Evolutionary conservation across 2,888 invertebrate genomes (phyloP).

Genomic region (Hetaerina titia): DNA sequence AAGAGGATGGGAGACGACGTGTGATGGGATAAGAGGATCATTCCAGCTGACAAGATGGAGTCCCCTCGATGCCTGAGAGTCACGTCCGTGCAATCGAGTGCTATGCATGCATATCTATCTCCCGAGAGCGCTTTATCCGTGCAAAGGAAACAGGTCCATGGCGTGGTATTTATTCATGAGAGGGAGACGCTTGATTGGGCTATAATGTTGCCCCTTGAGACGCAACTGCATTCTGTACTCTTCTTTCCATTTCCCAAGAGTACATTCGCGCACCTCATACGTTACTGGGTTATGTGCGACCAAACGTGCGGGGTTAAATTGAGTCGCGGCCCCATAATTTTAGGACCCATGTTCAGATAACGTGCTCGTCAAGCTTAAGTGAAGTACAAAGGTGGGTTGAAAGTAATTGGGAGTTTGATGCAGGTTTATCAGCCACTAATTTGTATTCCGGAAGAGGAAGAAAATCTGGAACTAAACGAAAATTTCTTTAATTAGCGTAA

Average conservation of each 20-base stretch:
- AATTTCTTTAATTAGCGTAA: too few relatives aligned
- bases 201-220: neutral
- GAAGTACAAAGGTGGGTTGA: neutral
- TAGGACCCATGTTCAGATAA: too few relatives aligned
- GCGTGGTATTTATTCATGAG: neutral
- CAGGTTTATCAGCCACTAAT: too few relatives aligned
- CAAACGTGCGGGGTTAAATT: neutral
- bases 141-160: neutral
- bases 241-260: neutral
- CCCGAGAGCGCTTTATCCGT: neutral
- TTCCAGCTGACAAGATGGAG: neutral
- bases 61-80: neutral
- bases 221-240: neutral
- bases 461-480: too few relatives aligned
- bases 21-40: neutral
- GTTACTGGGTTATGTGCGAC: neutral
- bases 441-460: too few relatives aligned
- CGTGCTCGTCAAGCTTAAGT: neutral
- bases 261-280: neutral
- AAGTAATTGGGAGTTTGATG: too few relatives aligned
- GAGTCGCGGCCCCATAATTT: neutral
- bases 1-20: neutral
- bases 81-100: neutral
- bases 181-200: neutral
- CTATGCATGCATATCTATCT: neutral